Percentiles rank a stretch among this genome's conserved stretches.
These are phyloP conservation scores for Scopus umbretta DNA, from an alignment of 2,113 vertebrate genomes.

Conservation along the genomic window DNA sequence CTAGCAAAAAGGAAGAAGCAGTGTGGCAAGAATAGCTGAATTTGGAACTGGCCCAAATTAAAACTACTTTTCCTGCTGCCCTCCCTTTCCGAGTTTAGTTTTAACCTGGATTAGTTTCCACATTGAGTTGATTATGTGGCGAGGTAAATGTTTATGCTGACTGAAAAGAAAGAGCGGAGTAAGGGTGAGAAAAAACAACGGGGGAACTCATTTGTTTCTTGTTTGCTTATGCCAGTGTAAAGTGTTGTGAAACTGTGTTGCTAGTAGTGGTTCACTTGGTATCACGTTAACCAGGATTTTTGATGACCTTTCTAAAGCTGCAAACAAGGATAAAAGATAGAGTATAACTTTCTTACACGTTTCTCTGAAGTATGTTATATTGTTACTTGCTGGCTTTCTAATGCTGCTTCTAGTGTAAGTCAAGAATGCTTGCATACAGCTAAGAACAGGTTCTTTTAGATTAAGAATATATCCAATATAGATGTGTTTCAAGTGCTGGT, in stretches of 20 bases:
- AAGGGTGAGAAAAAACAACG: background rate
- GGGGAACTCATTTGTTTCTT: background rate
- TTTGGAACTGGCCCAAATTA: background rate
- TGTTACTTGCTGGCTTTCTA: background rate
- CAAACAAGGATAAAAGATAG: background rate
- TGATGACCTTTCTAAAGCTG: background rate
- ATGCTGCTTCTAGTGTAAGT: background rate
- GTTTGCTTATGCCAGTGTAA: background rate
- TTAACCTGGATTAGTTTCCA: background rate
- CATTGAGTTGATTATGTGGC: background rate
- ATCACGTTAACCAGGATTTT: background rate
- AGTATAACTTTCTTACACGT: background rate
- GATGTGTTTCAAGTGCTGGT: background rate
- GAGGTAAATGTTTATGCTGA: slow-evolving; percentile 1
- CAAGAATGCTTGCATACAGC: background rate
- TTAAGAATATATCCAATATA: background rate
- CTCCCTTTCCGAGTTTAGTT: background rate
- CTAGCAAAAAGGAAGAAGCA: background rate
- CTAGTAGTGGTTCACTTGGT: background rate
- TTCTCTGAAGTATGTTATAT: background rate
- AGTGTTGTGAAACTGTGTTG: background rate
- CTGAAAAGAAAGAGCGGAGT: background rate
- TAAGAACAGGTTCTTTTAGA: background rate
- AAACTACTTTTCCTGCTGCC: background rate
- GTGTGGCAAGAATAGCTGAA: background rate